Conservation (phyloP, 2,888 invertebrate species). For the Boloria selene region DNA sequence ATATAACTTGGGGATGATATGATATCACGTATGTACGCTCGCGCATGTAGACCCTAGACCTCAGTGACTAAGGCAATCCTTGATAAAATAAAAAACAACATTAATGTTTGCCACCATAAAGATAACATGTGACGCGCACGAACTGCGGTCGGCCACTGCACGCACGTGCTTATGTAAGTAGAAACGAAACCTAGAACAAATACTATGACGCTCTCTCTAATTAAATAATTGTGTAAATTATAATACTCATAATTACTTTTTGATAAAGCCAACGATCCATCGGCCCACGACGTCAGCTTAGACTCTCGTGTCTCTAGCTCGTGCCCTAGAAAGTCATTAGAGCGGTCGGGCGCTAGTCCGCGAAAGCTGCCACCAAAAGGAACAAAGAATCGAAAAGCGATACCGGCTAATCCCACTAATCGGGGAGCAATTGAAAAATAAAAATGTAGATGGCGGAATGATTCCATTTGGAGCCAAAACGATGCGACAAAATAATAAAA, state of each 20-base stretch:
- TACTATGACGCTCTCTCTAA: constrained; percentile 57
- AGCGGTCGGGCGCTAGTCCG: constrained; percentile 61
- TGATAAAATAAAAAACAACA: constrained; percentile 71
- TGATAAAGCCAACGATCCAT: constrained; percentile 56
- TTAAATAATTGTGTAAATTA: constrained; percentile 61
- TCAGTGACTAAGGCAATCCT: constrained; percentile 65
- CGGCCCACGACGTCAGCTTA: constrained; percentile 49
- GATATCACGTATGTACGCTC: constrained; percentile 54
- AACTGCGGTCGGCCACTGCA: constrained; percentile 64
- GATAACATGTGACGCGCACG: constrained; percentile 67
- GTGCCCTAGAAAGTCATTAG: constrained; percentile 54
- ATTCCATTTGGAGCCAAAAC: constrained; percentile 82
- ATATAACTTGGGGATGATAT: constrained; percentile 63
- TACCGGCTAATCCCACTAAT: constrained; percentile 81
- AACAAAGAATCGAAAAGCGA: constrained; percentile 80
- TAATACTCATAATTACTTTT: constrained; percentile 64
- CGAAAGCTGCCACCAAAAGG: constrained; percentile 73
- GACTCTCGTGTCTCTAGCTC: constrained; percentile 12
- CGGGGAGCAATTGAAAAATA: constrained; percentile 83
- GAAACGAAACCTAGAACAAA: constrained; percentile 59
- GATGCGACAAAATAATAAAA: constrained; percentile 83
- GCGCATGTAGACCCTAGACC: constrained; percentile 60
- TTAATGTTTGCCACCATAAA: constrained; percentile 74
- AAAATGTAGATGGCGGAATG: constrained; percentile 83
- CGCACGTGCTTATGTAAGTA: constrained; percentile 60